Evolutionary conservation across 2,888 invertebrate genomes (phyloP), one percentile per base, ranked within the genome.

Genomic region (Brenthis ino): DNA sequence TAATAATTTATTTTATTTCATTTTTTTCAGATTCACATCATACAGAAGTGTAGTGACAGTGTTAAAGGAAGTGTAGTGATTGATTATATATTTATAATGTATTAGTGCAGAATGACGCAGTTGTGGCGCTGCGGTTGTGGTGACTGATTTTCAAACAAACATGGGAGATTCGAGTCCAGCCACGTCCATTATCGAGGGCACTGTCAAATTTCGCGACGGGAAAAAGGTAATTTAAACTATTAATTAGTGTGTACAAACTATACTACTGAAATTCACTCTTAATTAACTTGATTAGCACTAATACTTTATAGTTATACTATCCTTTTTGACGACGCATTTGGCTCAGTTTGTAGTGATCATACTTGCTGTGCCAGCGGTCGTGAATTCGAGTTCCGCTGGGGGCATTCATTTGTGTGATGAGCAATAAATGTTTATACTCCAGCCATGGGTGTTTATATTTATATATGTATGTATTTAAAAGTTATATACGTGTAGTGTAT

Each of bases 171-270:
- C 82, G 13, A 85, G 88, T 83, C 91, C 91, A 81, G 91, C 89
- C 93, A 97, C 95, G 90, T 96, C 96, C 74, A 95, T 98, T 85
- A 97, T 97, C 86, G 97, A 97, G 93, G 97, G 97, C 79, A 96
- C 96, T 84, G 96, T 97, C 77, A 98, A 97, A 89, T 97, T 97
- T 91, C 95, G 98, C 77, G 97, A 97, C 88, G 97, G 97, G 75
- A 97, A 97, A 93, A 98, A 97, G 96, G 97, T 97, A 88, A 80
- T n/a, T 24, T 57, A 20, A 54, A n/a, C 51, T 6, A 51, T 51
- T 51, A 16, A 6, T 51, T n/a, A 51, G 6, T 6, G 51, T 14
- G n/a, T 51, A 6, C 6, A 51, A 43, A 43, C 37, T 43, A 43
- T 43, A 28, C 28, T 28, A 28, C 28, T 28, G 28, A 4, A 28